Evolutionary conservation across 2,113 vertebrate species (phyloP), one percentile per base, ranked within the genome.

Genomic region (Equus quagga): DNA sequence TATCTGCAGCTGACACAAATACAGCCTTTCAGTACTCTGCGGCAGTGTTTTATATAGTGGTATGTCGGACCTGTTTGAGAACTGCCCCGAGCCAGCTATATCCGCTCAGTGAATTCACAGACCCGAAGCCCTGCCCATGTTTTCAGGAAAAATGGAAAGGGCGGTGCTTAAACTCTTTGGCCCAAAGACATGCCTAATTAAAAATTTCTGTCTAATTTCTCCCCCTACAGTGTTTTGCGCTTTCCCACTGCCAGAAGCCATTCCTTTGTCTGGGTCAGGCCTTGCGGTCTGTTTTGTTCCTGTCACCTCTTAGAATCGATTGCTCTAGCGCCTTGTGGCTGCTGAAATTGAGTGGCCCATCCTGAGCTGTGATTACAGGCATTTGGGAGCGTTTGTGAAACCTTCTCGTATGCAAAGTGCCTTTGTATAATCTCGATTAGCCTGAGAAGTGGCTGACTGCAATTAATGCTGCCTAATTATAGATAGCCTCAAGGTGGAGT

Each of bases 21-120:
- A 2, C 9, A 0, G 0, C 0, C 0, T 1, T 0, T 0, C 0
- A 0, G 0, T 0, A 0, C 0, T 3, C 0, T 0, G 10, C 0
- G 19, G 44, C 33, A 1, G 5, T 4, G 0, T 0, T 1, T 82
- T 82, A 91, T 86, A 89, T 81, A 67, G 8, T 3, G 0, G 0
- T 9, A 0, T 0, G 0, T 17, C 97, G 96, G 97, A 98, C 96
- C 95, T 96, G 94, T 67, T 97, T 97, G 93, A 13, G 15, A 91
- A 84, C 97, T 0, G 0, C 0, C 2, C 2, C 13, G 8, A 2
- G 1, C 10, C 17, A 3, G 0, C 6, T 5, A 23, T 14, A 11
- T 8, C 12, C 0, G 10, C 28, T 49, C 44, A 0, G 4, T 3
- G 14, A 8, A 6, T 23, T 8, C 3, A 6, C 36, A 9, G 15